A percentile compares a stretch with the other conserved stretches of the same genome.
These are phyloP conservation scores for Cephus spinipes DNA, from an alignment of 2,888 invertebrate species.

Conservation along the genomic window DNA sequence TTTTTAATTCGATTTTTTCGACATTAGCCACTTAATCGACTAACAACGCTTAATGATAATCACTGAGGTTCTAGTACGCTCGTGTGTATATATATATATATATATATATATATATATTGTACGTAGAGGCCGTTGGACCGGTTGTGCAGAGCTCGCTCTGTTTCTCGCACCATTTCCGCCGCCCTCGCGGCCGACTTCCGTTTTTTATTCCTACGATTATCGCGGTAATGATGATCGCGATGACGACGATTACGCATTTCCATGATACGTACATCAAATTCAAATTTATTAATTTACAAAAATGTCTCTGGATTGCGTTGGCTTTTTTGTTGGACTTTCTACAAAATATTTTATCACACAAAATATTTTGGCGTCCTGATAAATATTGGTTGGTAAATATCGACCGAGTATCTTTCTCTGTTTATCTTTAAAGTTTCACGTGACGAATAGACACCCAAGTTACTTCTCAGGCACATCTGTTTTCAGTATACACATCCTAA, in stretches of 20 bases:
- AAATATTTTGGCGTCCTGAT: background rate
- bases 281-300: background rate
- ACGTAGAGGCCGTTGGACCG: slow-evolving; percentile 23
- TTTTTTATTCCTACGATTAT: slow-evolving; percentile 15
- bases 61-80: slow-evolving; percentile 7
- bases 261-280: background rate
- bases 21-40: slow-evolving; percentile 3
- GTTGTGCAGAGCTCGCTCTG: slow-evolving; percentile 24
- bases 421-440: background rate
- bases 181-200: slow-evolving; percentile 25
- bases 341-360: background rate
- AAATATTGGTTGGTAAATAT: no score
- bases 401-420: background rate
- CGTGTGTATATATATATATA: background rate
- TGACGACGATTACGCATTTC: background rate
- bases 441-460: background rate
- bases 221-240: background rate
- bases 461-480: background rate
- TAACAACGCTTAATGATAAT: slow-evolving; percentile 19
- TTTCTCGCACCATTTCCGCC: slow-evolving; percentile 26
- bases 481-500: background rate
- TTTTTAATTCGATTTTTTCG: background rate
- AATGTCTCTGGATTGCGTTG: background rate
- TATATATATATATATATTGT: background rate
- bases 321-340: background rate